Evolutionary conservation across 2,888 invertebrate species (phyloP), one percentile per base, ranked within the genome.

Genomic region (Heliconius ethilla): DNA sequence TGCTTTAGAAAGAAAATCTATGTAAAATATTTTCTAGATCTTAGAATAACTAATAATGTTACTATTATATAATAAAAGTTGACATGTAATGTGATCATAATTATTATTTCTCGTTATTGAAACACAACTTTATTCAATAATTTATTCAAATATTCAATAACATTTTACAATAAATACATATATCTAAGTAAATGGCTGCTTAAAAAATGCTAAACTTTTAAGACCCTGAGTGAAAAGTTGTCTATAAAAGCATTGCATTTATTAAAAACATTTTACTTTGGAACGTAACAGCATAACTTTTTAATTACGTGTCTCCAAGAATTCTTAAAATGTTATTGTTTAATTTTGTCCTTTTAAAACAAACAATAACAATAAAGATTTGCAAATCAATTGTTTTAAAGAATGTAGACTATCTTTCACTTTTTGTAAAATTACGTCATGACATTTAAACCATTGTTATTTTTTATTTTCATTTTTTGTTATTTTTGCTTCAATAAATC

Each of bases 321-420:
- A 69, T 69, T 69, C 40, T 15, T 45, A 45, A 40, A 69, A 69
- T 45, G 70, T 55, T 55, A 51, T 70, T 51, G 51, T 55, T 13
- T 55, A 29, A 18, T 70, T 70, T 70, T 55, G 55, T 33, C 33
- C 13, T 70, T 55, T n/a, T 33, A 1, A 70, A 70, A 70, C 22
- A 59, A 37, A 11, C 33, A 33, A 72, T 59, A 70, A 59, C 29
- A n/a, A 55, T 25, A 37, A 59, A 59, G n/a, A 72, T 59, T 59
- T 59, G 55, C 59, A 33, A 59, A 22, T 59, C 15, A 18, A 55
- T 72, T 72, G 72, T 72, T 59, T 33, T 37, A 55, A 72, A 55
- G 59, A 72, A 59, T 72, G 72, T 72, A 33, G 7, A n/a, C 33
- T 37, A 59, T 25, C 4, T 72, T 33, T 33, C n/a, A 18, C 3